A percentile compares a stretch with the other conserved stretches of the same genome.
Conservation (phyloP, 2,113 vertebrate genomes). For the Pomatostomus ruficeps region DNA sequence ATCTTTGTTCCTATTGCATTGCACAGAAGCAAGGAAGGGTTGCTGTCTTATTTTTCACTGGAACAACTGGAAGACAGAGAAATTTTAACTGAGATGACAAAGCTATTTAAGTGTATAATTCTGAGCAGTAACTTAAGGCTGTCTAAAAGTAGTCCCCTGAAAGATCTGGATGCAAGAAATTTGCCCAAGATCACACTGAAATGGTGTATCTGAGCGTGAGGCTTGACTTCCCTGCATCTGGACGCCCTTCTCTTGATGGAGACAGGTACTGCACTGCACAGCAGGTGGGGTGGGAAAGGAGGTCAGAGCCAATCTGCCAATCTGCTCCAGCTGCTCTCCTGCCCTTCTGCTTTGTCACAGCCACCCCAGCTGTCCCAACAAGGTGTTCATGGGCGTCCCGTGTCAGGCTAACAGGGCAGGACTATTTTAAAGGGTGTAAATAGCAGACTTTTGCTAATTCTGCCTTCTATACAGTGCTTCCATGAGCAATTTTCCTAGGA, state of each 20-base stretch:
- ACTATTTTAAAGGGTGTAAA: not conserved
- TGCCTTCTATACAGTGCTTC: not conserved
- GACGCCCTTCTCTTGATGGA: not conserved
- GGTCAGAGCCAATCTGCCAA: not conserved
- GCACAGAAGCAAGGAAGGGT: not conserved
- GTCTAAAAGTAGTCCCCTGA: not conserved
- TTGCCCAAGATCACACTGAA: not conserved
- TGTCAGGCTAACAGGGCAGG: not conserved
- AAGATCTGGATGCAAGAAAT: not conserved
- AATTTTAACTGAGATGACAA: not conserved
- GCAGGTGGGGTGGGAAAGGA: not conserved
- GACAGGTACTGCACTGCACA: not conserved
- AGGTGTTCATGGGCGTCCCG: accelerated
- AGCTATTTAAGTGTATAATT: not conserved
- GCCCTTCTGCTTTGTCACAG: not conserved
- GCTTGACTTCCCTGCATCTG: not conserved
- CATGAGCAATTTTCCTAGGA: not conserved
- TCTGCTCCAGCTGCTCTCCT: not conserved
- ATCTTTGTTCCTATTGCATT: not conserved
- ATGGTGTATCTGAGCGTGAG: not conserved
- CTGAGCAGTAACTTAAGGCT: not conserved
- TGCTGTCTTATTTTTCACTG: not conserved
- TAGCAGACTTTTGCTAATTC: not conserved
- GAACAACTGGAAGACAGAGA: not conserved
- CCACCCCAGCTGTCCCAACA: not conserved